Evolutionary conservation across 2,888 invertebrate species (phyloP).

Genomic region (Epinotia brunnichana): DNA sequence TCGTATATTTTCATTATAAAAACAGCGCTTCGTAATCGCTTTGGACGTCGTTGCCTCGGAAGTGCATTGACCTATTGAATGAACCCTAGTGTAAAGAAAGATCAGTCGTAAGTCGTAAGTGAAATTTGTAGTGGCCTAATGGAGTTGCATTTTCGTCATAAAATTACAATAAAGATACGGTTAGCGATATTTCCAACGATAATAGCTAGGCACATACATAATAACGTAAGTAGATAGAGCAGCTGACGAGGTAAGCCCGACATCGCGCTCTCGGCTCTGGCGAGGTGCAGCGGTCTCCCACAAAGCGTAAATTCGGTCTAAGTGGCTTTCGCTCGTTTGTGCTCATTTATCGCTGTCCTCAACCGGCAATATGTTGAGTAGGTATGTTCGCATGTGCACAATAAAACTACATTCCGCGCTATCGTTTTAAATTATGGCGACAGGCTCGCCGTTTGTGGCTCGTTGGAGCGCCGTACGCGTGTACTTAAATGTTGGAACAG

Average conservation of each 20-base stretch:
- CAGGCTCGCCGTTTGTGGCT: conserved; percentile 72
- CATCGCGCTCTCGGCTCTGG: conserved; percentile 50
- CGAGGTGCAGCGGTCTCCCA: conserved; percentile 77
- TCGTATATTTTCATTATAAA: conserved; percentile 67
- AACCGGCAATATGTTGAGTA: conserved; percentile 71
- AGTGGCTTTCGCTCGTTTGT: conserved; percentile 81
- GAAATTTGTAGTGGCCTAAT: conserved; percentile 51
- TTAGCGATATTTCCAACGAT: neutral
- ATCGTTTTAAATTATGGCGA: conserved; percentile 77
- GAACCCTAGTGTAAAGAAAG: conserved; percentile 68
- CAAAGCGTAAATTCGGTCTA: conserved; percentile 83
- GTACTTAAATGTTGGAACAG: conserved; percentile 72
- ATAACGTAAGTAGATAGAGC: conserved; percentile 62
- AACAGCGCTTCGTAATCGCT: conserved; percentile 74
- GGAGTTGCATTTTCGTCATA: conserved; percentile 13
- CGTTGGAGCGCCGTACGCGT: conserved; percentile 65
- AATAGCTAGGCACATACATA: neutral
- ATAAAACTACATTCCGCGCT: conserved; percentile 75
- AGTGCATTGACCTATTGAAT: conserved; percentile 83
- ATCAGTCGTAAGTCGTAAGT: conserved; percentile 47
- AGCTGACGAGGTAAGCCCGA: conserved; percentile 67
- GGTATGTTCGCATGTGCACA: conserved; percentile 68
- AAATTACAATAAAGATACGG: neutral
- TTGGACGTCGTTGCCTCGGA: conserved; percentile 76
- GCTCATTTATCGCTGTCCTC: conserved; percentile 75